Evolutionary conservation across 2,113 vertebrate genomes (phyloP).

Genomic region (Lamprotornis superbus): DNA sequence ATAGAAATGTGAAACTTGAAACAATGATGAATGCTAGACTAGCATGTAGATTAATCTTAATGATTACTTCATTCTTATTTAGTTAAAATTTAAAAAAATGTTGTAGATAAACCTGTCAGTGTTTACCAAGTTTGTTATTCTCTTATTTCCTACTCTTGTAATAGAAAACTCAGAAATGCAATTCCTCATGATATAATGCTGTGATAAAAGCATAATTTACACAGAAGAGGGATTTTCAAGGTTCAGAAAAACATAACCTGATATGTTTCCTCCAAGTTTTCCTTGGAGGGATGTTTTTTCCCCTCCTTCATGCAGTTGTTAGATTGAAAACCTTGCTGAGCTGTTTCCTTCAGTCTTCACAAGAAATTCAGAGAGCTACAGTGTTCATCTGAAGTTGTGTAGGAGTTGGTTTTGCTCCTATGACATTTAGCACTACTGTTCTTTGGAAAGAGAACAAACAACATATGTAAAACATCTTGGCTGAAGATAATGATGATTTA

Average conservation of each 20-base stretch:
- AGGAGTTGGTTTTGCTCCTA: conserved; percentile 1
- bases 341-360: not conserved
- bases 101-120: not conserved
- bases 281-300: not conserved
- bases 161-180: not conserved
- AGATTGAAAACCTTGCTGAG: not conserved
- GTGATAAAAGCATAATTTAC: not conserved
- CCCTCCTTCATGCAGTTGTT: not conserved
- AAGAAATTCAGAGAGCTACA: not conserved
- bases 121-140: not conserved
- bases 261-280: not conserved
- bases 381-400: not conserved
- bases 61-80: not conserved
- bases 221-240: not conserved
- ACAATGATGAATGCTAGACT: not conserved
- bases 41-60: not conserved
- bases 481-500: not conserved
- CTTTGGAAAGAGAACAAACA: not conserved
- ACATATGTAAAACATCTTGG: not conserved
- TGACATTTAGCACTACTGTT: conserved; percentile 17
- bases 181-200: not conserved
- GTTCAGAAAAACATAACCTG: not conserved
- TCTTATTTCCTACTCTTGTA: not conserved
- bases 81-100: not conserved
- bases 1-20: not conserved